phyloP scores from a whole-genome alignment of 2,797 vertebrate species.

The Echiichthys vipera region DNA sequence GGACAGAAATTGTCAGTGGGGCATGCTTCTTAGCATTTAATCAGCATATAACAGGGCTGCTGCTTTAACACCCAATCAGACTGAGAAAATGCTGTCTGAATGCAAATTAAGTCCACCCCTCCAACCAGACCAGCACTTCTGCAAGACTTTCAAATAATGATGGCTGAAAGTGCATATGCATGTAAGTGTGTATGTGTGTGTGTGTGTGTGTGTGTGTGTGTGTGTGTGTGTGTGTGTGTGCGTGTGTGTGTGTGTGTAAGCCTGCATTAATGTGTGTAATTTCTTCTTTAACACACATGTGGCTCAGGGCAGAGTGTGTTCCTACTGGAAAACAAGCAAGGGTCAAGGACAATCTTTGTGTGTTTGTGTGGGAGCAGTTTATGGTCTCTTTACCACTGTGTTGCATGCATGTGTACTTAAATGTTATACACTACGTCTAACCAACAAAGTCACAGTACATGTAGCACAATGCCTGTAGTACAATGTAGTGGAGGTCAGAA shows the following conservation, averaged over 20 bases:
- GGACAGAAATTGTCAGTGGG: slow-evolving; percentile 13
- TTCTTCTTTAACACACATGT: slow-evolving; percentile 20
- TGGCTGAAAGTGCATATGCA: no score
- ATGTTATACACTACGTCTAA: slow-evolving; percentile 42
- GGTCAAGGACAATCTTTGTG: slow-evolving; percentile 58
- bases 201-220: neutral
- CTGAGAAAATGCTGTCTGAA: slow-evolving; percentile 35
- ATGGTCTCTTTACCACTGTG: slow-evolving; percentile 17
- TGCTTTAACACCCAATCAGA: slow-evolving; percentile 60
- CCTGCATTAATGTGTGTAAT: slow-evolving; percentile 7
- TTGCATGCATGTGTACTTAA: slow-evolving; percentile 20
- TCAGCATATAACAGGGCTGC: slow-evolving; percentile 62
- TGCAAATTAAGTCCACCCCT: slow-evolving; percentile 48
- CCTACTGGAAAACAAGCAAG: slow-evolving; percentile 30
- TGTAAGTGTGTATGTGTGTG: neutral
- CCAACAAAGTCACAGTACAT: slow-evolving; percentile 6
- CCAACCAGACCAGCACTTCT: slow-evolving; percentile 11
- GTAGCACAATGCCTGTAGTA: no score
- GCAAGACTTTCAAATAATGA: slow-evolving; percentile 25
- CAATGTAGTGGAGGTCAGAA: neutral
- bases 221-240: slow-evolving; percentile 3
- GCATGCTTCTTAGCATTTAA: slow-evolving; percentile 34
- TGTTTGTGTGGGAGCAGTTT: slow-evolving; percentile 45
- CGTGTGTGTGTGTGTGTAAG: neutral
- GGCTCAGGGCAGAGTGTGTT: slow-evolving; percentile 47